A percentile compares a stretch with the other conserved stretches of the same genome.
Evolutionary conservation across 2,113 vertebrate genomes (phyloP).

Genomic region (Campylorhamphus procurvoides): DNA sequence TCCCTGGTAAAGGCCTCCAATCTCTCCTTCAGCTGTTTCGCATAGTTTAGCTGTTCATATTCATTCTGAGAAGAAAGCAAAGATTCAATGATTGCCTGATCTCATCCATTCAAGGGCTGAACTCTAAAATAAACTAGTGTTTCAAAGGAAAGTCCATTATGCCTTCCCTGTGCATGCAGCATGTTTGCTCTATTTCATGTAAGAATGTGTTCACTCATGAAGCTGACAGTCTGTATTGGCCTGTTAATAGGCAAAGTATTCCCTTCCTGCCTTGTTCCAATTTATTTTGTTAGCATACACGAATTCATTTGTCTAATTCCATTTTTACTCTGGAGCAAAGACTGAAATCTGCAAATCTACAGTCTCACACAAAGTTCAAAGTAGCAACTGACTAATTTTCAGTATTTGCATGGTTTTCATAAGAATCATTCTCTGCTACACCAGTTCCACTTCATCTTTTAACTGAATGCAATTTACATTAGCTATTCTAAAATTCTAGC

Average conservation of each 20-base stretch:
- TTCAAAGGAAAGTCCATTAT: neutral
- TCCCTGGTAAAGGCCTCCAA: constrained; percentile 97
- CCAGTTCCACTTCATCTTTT: neutral
- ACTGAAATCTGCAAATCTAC: neutral
- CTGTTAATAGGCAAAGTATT: neutral
- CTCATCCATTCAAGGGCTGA: neutral
- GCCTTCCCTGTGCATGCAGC: neutral
- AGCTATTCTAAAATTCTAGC: neutral
- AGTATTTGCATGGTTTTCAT: neutral
- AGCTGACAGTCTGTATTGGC: neutral
- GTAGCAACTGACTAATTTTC: neutral
- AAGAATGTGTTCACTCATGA: neutral
- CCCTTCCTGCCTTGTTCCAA: neutral
- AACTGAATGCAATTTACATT: neutral
- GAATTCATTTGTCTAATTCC: neutral
- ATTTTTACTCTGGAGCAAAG: neutral
- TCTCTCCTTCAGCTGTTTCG: constrained; percentile 93
- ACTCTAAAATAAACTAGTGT: neutral
- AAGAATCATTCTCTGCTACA: neutral
- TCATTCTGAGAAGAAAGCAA: constrained; percentile 83
- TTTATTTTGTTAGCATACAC: neutral
- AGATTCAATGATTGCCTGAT: neutral
- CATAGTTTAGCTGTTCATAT: constrained; percentile 96
- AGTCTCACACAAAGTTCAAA: neutral
- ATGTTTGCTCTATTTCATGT: neutral